These are phyloP conservation scores for Hipparchia semele DNA, from an alignment of 2,888 invertebrate genomes.

Conservation along the genomic window DNA sequence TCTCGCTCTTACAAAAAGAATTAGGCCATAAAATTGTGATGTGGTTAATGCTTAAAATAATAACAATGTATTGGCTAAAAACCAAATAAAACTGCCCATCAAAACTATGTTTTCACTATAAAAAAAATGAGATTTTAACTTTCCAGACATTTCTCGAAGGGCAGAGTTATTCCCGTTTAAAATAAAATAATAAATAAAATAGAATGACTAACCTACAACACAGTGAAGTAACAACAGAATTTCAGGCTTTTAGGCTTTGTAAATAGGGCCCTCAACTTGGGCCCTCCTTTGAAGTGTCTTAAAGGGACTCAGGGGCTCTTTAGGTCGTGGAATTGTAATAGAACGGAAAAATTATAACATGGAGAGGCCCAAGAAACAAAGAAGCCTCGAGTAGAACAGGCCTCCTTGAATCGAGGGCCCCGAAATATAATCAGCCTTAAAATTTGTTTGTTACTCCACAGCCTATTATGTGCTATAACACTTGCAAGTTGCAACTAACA, in stretches of 20 bases:
- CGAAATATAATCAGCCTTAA: neutral
- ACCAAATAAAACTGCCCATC: slow-evolving; percentile 34
- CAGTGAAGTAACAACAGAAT: slow-evolving; percentile 2
- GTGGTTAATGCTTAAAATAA: slow-evolving; percentile 35
- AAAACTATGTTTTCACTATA: neutral
- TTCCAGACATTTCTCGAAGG: neutral
- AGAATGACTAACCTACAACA: slow-evolving; percentile 30
- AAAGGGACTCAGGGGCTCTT: neutral
- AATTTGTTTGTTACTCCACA: neutral
- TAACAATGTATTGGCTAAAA: slow-evolving; percentile 36
- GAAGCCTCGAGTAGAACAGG: neutral
- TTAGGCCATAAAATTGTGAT: slow-evolving; percentile 34
- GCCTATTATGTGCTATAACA: slow-evolving; percentile 34
- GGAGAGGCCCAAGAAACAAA: neutral
- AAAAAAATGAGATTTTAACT: slow-evolving; percentile 21
- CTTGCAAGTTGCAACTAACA: slow-evolving; percentile 34
- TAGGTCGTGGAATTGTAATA: neutral
- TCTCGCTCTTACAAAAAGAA: slow-evolving; percentile 15
- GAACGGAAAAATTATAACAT: neutral
- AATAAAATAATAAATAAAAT: slow-evolving; percentile 24
- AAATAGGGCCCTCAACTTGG: neutral
- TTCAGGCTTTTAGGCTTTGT: neutral
- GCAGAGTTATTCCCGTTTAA: slow-evolving; percentile 17
- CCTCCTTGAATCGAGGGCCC: neutral
- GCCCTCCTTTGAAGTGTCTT: neutral